Evolutionary conservation across 2,888 invertebrate species (phyloP), one percentile per base, ranked within the genome.

Genomic region (Dasysyrphus tricinctus): DNA sequence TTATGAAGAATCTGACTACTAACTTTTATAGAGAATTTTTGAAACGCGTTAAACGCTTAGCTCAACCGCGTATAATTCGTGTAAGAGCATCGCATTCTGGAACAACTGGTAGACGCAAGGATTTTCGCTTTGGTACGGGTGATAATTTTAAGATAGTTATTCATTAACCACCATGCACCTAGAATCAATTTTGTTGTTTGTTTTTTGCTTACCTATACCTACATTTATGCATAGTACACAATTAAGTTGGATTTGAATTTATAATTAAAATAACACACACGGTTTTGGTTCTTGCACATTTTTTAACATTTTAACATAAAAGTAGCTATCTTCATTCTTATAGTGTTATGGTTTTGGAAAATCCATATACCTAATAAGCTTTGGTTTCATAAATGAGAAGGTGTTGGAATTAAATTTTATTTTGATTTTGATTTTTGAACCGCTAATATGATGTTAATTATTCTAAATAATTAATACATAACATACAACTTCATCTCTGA

Each of bases 71-170:
- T 89, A 92, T 95, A 92, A 94, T 95, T 93, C 93, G 94, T 93
- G 94, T 94, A 93, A 93, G 94, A 89, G 90, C 89, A 81, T 91
- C 93, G 81, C 90, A 92, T 89, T 89, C 90, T 88, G 90, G 91
- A 89, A 80, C 89, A 88, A 88, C 80, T 84, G 90, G 90, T 89
- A 91, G 91, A 90, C 91, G 91, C 90, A 92, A 92, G 92, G 92
- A 91, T 83, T 91, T 91, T 89, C 92, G 92, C 94, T 95, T 95
- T 93, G 94, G 94, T 93, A 94, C 94, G 91, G 94, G 94, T 94
- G 42, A 79, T 75, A 44, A 69, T 42, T 47, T 69, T 42, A 74
- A 57, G 19, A 65, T 77, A 76, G 51, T 29, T 32, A 51, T 14
- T 5, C 14, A 44, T 16, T 65, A 16, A 11, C 24, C n/a, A n/a